Percentiles rank a stretch among this genome's conserved stretches.
These are phyloP conservation scores for Umimayanthus kanabou DNA, from an alignment of 92 coral and sea anemone species.

Conservation along the genomic window DNA sequence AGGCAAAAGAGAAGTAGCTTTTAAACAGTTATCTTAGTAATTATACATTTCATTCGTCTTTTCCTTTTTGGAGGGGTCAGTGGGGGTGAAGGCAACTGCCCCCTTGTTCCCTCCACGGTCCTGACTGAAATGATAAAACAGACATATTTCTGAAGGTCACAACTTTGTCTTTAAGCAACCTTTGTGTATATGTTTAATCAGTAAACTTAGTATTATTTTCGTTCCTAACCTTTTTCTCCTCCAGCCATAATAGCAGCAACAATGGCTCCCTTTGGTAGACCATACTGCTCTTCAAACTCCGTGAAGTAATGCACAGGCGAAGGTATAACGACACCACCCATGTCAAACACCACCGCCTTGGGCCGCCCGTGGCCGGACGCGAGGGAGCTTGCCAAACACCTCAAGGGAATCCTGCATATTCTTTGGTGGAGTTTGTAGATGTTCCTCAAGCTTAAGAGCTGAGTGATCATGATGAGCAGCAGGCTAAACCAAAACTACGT, in stretches of 20 bases:
- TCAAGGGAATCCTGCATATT: constrained; percentile 23
- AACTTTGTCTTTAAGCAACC: no score
- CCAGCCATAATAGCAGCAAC: constrained; percentile 84
- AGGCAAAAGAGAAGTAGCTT: no score
- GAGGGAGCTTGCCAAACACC: not conserved
- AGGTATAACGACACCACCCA: constrained; percentile 97
- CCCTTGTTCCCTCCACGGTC: no score
- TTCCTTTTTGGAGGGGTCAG: no score
- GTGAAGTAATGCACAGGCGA: constrained; percentile 66
- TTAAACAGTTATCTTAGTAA: no score
- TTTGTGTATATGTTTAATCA: no score
- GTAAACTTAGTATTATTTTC: no score
- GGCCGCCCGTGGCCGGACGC: constrained; percentile 40
- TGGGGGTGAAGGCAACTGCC: no score
- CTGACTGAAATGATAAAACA: no score
- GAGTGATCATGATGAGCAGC: constrained; percentile 7
- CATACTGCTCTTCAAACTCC: constrained; percentile 75
- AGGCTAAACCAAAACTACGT: not conserved
- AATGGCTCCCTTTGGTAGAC: constrained; percentile 76
- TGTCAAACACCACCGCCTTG: constrained; percentile 93
- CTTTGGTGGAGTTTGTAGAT: not conserved
- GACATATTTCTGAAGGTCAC: no score
- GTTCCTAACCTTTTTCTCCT: constrained; percentile 68
- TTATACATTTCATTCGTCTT: no score
- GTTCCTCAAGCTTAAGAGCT: constrained; percentile 21